A percentile compares a stretch with the other conserved stretches of the same genome.
phyloP scores from a whole-genome alignment of 1,140 invertebrate species.

The Muscidifurax raptorellus region DNA sequence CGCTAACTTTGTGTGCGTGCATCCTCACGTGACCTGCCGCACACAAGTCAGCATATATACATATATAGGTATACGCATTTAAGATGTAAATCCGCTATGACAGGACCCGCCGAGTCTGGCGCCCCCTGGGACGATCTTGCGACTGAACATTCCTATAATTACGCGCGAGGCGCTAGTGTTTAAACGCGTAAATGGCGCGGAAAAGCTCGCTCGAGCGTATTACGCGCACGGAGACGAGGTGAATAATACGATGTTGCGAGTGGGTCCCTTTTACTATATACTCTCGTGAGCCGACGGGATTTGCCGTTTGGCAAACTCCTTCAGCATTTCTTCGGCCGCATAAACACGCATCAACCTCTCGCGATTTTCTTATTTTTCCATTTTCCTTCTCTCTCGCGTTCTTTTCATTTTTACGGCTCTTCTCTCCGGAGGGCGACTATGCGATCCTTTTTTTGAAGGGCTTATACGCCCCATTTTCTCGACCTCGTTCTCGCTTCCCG shows the following conservation, averaged over 20 bases:
- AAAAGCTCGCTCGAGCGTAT: constrained; percentile 21
- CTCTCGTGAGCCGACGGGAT: not conserved
- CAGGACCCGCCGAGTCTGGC: too few species aligned
- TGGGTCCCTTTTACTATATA: too few species aligned
- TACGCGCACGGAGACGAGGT: not conserved
- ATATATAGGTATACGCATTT: too few species aligned
- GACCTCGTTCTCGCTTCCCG: constrained; percentile 9
- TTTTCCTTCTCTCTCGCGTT: constrained; percentile 24
- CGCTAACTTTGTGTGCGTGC: too few species aligned
- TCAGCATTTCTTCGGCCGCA: not conserved
- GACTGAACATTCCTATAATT: too few species aligned
- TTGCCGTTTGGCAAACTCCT: not conserved
- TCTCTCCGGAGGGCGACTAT: not conserved
- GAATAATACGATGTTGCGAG: not conserved
- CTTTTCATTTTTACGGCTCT: constrained; percentile 20
- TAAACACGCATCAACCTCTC: not conserved
- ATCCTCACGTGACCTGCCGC: too few species aligned
- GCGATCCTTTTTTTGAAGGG: not conserved
- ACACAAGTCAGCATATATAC: too few species aligned
- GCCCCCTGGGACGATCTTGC: too few species aligned
- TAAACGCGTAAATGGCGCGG: constrained; percentile 32
- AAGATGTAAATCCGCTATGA: too few species aligned
- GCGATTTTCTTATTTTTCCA: not conserved
- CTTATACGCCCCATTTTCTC: constrained; percentile 25
- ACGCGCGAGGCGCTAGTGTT: not conserved